Evolutionary conservation across 2,888 invertebrate genomes (phyloP), one percentile per base, ranked within the genome.

Genomic region (Periphyllus acericola): DNA sequence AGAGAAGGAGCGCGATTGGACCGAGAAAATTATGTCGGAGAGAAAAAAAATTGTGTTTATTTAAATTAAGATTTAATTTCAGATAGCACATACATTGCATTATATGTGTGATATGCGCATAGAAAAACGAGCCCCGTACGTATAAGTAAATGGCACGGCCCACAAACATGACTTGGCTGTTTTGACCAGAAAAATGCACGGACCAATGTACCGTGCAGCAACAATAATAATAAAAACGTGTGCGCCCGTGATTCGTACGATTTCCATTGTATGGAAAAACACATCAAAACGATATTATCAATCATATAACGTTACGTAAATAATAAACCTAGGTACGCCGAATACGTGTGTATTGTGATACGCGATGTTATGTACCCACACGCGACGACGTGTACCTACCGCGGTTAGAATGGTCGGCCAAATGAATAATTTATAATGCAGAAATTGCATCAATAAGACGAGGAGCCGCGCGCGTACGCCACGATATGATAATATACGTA

Each of bases 21-120:
- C 34, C 21, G n/a, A 46, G 36, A 80, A 80, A 80, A 66, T 29
- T 36, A 80, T 25, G 32, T 25, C 40, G 29, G 40, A 21, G 32
- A n/a, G 4, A 68, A 46, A 40, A 34, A 72, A 74, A 55, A 55
- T 29, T 55, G 79, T 55, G 29, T 80, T 71, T 80, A 86, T 86
- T 86, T 86, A 80, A 87, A 87, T 87, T 87, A 81, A 87, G 87
- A 87, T 87, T 87, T 87, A 87, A 87, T 87, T 87, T 87, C 80
- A 87, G 87, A 87, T 87, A 81, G 29, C 32, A 5, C 9, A 36
- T 40, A 21, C 14, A 3, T 36, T 36, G 6, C 6, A 36, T 36
- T 6, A 36, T 6, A 36, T 36, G 36, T 36, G 6, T 36, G 6
- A 5, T n/a, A 8, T 34, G 21, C 25, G n/a, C n/a, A 34, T 72